Evolutionary conservation across 2,888 invertebrate species (phyloP), one percentile per base, ranked within the genome.

Genomic region (Heliconius charithonia): DNA sequence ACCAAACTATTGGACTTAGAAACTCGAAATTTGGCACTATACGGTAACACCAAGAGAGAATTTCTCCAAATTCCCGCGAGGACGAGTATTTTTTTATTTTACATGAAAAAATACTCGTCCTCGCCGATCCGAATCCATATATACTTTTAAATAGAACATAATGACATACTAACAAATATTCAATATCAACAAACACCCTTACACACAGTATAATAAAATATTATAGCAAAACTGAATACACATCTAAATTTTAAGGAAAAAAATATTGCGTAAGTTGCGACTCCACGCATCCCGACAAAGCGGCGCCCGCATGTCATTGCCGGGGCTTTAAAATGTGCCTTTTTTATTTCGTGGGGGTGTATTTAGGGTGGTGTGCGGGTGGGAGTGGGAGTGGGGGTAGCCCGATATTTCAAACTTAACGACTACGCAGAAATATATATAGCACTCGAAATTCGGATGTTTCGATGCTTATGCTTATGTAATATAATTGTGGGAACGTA

Each of bases 381-480:
- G n/a, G 45, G 37, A 45, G 56, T 25, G 25, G 19, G 37, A 19
- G 74, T 29, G 72, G 72, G 71, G 71, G 56, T 32, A 19, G 41
- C 63, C 91, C 92, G 93, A 94, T 94, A 94, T 94, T 93, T 94
- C 94, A 93, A 93, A 94, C 92, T 94, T 94, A 94, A 94, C 94
- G 94, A 94, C 93, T 89, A 87, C 84, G 90, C 93, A 93, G 93
- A 91, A 94, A 92, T 93, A 59, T 59, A 59, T 59, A 93, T 92
- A 91, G 90, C 92, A 90, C 90, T 91, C 89, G 90, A 90, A 81
- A 88, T 90, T 87, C 88, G 89, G 90, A 92, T 90, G 80, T 83
- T 84, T 80, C 82, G 78, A 80, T 76, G 66, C 73, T 81, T 76
- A 80, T 76, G 66, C 70, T 81, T 76, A 76, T 79, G 73, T 77